Conservation (phyloP, 2,113 vertebrate genomes). For the Cinclus mexicanus region DNA sequence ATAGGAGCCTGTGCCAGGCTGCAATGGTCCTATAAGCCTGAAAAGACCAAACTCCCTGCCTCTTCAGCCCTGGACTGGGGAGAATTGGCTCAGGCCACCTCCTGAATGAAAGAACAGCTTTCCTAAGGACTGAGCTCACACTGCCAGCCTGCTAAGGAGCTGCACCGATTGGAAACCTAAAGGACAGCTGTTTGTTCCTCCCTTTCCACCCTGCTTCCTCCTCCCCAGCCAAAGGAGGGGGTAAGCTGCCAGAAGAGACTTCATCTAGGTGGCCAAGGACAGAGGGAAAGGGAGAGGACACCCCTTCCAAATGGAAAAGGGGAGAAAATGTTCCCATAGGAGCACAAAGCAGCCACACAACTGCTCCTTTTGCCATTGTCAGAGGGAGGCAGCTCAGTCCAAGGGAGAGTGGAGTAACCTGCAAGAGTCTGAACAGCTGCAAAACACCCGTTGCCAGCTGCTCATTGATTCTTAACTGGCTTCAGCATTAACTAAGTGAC, state of each 20-base stretch:
- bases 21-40: background rate
- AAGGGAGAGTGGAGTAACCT: constrained; percentile 20
- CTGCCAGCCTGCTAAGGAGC: constrained; percentile 11
- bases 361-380: background rate
- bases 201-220: background rate
- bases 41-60: background rate
- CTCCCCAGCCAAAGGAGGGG: background rate
- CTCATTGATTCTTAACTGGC: background rate
- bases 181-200: constrained; percentile 25
- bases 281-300: background rate
- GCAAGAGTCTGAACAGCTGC: constrained; percentile 10
- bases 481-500: background rate
- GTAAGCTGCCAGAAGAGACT: background rate
- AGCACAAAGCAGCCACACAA: background rate
- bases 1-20: background rate
- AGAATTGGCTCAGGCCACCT: background rate
- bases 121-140: background rate
- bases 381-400: background rate
- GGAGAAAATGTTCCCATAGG: background rate
- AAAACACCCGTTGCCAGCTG: background rate
- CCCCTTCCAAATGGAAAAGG: background rate
- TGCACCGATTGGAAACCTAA: constrained; percentile 15
- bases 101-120: constrained; percentile 9
- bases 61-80: background rate
- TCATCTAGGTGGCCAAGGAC: background rate